Conservation (phyloP, 2,113 vertebrate genomes). For the Dissostichus mawsoni region DNA sequence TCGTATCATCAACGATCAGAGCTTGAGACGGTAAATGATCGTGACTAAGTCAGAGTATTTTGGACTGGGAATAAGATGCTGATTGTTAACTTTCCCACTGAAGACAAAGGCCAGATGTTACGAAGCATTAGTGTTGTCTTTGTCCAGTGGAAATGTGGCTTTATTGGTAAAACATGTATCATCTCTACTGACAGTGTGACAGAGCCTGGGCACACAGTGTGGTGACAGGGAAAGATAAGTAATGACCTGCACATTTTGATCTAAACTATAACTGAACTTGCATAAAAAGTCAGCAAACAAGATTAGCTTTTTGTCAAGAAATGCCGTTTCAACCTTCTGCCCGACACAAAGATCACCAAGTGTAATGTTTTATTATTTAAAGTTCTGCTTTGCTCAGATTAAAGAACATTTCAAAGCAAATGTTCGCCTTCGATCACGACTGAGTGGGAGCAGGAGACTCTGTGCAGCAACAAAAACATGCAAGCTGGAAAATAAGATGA, state of each 20-base stretch:
- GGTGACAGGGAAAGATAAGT: background rate
- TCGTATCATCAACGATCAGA: too few species aligned
- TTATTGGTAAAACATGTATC: too few species aligned
- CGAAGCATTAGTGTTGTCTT: too few species aligned
- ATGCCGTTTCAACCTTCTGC: background rate
- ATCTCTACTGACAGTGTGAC: background rate
- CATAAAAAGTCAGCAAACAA: background rate
- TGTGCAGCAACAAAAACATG: background rate
- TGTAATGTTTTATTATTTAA: background rate
- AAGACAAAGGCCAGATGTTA: too few species aligned
- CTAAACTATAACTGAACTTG: background rate
- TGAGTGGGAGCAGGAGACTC: background rate
- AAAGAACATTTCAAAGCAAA: slow-evolving; percentile 8
- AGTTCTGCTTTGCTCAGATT: background rate
- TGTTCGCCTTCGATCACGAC: background rate
- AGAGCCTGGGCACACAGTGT: background rate
- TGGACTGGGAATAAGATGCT: too few species aligned
- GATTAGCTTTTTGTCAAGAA: background rate
- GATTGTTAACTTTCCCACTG: too few species aligned
- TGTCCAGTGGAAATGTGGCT: too few species aligned
- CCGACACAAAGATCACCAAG: background rate
- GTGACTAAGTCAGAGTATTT: too few species aligned
- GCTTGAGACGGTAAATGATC: too few species aligned
- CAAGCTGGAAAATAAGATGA: background rate
- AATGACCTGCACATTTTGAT: background rate